These are phyloP conservation scores for Triplophysa rosa DNA, from an alignment of 2,113 vertebrate genomes.

Conservation along the genomic window DNA sequence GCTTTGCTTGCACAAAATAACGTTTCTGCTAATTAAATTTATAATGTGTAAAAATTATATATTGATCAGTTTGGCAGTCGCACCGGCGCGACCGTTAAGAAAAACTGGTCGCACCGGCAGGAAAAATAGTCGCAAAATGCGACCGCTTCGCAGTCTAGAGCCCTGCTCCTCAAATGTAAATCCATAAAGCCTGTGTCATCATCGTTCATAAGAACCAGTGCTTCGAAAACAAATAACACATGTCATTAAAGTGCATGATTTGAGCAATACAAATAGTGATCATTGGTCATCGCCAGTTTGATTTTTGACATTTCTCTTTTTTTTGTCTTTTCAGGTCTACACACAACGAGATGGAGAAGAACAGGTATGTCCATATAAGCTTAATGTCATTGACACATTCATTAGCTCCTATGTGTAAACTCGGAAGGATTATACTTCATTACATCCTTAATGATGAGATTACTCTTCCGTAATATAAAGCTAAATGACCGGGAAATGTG, in stretches of 20 bases:
- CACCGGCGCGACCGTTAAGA: no score
- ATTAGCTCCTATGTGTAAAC: constrained; percentile 16
- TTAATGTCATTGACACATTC: not conserved
- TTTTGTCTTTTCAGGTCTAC: constrained; percentile 84
- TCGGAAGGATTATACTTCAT: constrained; percentile 19
- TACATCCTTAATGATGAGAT: not conserved
- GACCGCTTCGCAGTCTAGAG: no score
- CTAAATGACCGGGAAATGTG: constrained; percentile 1
- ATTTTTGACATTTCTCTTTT: constrained; percentile 31
- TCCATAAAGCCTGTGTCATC: no score
- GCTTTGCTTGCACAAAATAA: no score
- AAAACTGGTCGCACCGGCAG: no score
- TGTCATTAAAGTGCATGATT: no score
- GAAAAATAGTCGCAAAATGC: not conserved
- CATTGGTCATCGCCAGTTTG: not conserved
- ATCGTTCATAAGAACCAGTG: no score
- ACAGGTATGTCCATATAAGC: constrained; percentile 78
- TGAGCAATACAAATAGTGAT: not conserved
- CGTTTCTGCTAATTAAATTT: no score
- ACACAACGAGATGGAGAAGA: constrained; percentile 98
- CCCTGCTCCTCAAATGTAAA: no score
- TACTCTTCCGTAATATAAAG: not conserved
- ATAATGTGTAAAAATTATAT: no score
- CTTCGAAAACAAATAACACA: no score
- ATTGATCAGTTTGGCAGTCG: no score